These are phyloP conservation scores for Chaetodon trifasciatus DNA, from an alignment of 2,797 vertebrate genomes.

Conservation along the genomic window DNA sequence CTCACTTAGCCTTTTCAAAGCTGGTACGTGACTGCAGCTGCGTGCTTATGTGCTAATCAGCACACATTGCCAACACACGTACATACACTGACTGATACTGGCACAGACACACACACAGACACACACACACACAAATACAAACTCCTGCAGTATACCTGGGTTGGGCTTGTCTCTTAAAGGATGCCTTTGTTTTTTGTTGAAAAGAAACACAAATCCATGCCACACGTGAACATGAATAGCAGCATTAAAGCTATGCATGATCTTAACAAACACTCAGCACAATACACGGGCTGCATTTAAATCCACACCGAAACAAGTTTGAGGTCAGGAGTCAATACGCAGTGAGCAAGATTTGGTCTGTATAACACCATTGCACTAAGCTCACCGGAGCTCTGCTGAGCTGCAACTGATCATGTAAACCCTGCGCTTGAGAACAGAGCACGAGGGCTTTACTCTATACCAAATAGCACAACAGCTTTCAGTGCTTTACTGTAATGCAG, in stretches of 20 bases:
- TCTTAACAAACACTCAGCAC: slow-evolving; percentile 20
- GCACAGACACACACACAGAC: neutral
- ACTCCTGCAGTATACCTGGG: neutral
- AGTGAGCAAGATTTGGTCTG: slow-evolving; percentile 32
- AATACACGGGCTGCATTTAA: slow-evolving; percentile 19
- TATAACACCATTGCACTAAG: slow-evolving; percentile 12
- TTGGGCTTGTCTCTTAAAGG: slow-evolving; percentile 10
- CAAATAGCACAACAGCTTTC: slow-evolving; percentile 8
- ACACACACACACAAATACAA: slow-evolving; percentile 9
- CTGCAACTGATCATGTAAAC: slow-evolving; percentile 34
- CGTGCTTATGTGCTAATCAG: slow-evolving; percentile 33
- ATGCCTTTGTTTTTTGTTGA: slow-evolving; percentile 21
- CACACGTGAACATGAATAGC: slow-evolving; percentile 13
- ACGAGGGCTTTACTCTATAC: slow-evolving; percentile 18
- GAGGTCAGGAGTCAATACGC: slow-evolving; percentile 49
- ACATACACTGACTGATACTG: neutral
- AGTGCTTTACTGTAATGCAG: slow-evolving; percentile 6
- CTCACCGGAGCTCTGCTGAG: slow-evolving; percentile 33
- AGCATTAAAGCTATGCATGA: slow-evolving; percentile 18
- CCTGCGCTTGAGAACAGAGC: slow-evolving; percentile 1
- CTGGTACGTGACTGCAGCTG: slow-evolving; percentile 21
- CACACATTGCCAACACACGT: slow-evolving; percentile 17
- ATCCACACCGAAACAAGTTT: slow-evolving; percentile 26
- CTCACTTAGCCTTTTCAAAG: slow-evolving; percentile 51
- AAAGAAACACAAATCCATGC: slow-evolving; percentile 7